Evolutionary conservation across 1,140 invertebrate species (phyloP).

Genomic region (Paraescarpia echinospica): DNA sequence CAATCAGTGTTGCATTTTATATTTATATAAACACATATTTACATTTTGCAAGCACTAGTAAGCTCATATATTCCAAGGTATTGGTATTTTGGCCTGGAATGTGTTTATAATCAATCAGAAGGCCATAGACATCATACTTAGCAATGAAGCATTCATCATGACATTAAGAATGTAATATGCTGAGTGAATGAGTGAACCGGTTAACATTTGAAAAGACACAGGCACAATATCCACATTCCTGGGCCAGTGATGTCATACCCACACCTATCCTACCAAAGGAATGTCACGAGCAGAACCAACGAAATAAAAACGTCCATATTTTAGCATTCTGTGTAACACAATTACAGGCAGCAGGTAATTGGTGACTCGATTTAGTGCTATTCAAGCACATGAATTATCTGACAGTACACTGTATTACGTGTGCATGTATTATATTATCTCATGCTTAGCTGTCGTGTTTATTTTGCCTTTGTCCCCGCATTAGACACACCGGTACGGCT

Average conservation of each 20-base stretch:
- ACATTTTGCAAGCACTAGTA: not conserved
- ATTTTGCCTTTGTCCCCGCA: not conserved
- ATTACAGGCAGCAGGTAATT: not conserved
- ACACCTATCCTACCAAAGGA: not conserved
- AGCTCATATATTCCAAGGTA: not conserved
- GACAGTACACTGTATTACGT: not conserved
- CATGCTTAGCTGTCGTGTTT: not conserved
- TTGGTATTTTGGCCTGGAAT: not conserved
- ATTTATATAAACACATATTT: not conserved
- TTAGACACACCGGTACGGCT: not conserved
- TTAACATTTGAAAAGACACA: not conserved
- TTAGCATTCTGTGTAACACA: not conserved
- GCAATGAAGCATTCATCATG: not conserved
- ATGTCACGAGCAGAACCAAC: not conserved
- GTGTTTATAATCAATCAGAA: not conserved
- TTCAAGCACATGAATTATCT: not conserved
- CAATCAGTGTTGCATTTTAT: not conserved
- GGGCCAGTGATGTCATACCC: not conserved
- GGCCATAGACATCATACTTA: not conserved
- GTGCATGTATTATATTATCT: not conserved
- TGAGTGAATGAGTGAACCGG: not conserved
- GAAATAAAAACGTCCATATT: not conserved
- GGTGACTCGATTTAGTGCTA: not conserved
- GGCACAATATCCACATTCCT: not conserved
- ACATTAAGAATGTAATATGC: not conserved